phyloP scores from a whole-genome alignment of 2,888 invertebrate genomes.

The Sminthurides aquaticus region DNA sequence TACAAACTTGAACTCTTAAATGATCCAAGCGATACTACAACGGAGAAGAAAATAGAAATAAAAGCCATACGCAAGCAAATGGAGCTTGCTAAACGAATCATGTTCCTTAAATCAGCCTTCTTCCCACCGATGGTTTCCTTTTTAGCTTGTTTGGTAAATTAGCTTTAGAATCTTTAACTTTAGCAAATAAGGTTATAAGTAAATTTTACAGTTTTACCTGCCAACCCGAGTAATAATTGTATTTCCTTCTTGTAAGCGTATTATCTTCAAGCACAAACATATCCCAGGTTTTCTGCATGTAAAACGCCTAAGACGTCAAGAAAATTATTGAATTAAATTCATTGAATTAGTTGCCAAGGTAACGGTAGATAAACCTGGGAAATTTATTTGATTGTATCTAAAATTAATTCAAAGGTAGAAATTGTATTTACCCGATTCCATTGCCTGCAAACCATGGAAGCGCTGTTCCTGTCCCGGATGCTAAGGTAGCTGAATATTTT shows the following conservation, averaged over 20 bases:
- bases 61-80: neutral
- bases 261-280: conserved; percentile 64
- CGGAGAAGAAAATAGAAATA: conserved; percentile 46
- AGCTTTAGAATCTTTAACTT: conserved; percentile 14
- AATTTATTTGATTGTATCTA: too few relatives aligned
- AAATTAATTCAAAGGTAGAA: conserved; percentile 6
- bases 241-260: conserved; percentile 65
- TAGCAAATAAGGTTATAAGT: too few relatives aligned
- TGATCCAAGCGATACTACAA: conserved; percentile 69
- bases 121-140: neutral
- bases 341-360: too few relatives aligned
- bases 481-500: conserved; percentile 62
- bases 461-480: conserved; percentile 63
- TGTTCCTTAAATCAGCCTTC: neutral
- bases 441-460: conserved; percentile 60
- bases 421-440: conserved; percentile 53
- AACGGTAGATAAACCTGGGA: too few relatives aligned
- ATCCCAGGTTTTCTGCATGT: conserved; percentile 67
- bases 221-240: conserved; percentile 75
- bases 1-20: conserved; percentile 61
- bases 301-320: conserved; percentile 56
- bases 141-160: neutral
- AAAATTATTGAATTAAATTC: too few relatives aligned
- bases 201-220: conserved; percentile 53
- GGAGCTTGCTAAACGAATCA: too few relatives aligned